phyloP scores from a whole-genome alignment of 1,140 invertebrate species.

The Meloidogyne chitwoodi region DNA sequence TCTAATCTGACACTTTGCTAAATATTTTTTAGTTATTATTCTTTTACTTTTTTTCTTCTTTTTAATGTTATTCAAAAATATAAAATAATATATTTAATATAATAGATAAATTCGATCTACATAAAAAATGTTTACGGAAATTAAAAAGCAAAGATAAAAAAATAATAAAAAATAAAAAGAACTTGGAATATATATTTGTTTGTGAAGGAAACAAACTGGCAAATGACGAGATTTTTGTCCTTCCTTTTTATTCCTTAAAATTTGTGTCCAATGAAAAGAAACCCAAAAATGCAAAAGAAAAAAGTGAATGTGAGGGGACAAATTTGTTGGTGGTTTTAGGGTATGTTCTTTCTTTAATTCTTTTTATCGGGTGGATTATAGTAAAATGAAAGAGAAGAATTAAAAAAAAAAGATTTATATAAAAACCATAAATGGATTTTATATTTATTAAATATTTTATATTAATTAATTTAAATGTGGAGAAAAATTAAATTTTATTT shows the following conservation, averaged over 20 bases:
- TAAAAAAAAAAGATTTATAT: neutral
- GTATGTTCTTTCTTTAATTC: neutral
- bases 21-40: neutral
- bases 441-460: neutral
- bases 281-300: neutral
- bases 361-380: neutral
- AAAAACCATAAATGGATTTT: neutral
- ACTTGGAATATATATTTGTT: neutral
- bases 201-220: slow-evolving; percentile 1
- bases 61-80: neutral
- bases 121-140: slow-evolving; percentile 1
- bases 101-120: neutral
- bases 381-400: neutral
- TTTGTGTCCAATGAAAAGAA: neutral
- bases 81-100: neutral
- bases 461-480: too few relatives aligned
- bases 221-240: neutral
- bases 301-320: neutral
- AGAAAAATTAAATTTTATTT: too few relatives aligned
- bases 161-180: neutral
- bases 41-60: neutral
- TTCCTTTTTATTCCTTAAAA: neutral
- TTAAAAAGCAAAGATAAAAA: neutral
- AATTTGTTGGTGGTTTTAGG: neutral
- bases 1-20: neutral